These are phyloP conservation scores for Hephaestus fuliginosus DNA, from an alignment of 2,797 vertebrate species.

Conservation along the genomic window DNA sequence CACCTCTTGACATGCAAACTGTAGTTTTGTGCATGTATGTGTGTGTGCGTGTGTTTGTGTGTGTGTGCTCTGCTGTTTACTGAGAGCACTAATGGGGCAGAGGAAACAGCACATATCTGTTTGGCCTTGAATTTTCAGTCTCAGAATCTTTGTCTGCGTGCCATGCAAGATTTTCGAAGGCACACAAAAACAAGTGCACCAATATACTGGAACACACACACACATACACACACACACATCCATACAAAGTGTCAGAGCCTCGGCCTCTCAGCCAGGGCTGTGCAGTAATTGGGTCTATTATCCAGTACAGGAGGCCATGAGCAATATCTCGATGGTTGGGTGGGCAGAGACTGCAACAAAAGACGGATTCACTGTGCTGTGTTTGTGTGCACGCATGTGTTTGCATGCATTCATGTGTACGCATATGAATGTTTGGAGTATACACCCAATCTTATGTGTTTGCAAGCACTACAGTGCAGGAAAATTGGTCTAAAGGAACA, in stretches of 20 bases:
- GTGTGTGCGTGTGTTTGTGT: conserved; percentile 9
- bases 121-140: conserved; percentile 59
- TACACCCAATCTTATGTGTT: conserved; percentile 12
- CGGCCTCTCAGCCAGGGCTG: conserved; percentile 58
- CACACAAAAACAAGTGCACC: conserved; percentile 41
- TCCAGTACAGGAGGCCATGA: conserved; percentile 77
- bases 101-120: conserved; percentile 40
- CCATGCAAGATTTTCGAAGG: conserved; percentile 44
- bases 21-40: conserved; percentile 4
- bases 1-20: conserved; percentile 14
- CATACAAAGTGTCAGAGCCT: conserved; percentile 32
- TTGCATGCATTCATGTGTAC: conserved; percentile 27
- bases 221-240: conserved; percentile 33
- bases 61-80: conserved; percentile 19
- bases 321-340: conserved; percentile 76
- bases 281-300: conserved; percentile 85
- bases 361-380: conserved; percentile 43
- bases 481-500: conserved; percentile 45
- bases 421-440: conserved; percentile 22
- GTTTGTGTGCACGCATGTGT: conserved; percentile 48
- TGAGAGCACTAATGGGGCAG: neutral
- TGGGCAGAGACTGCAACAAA: conserved; percentile 69
- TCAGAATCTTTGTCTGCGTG: conserved; percentile 35
- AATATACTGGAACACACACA: conserved; percentile 17
- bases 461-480: conserved; percentile 23